Evolutionary conservation across 2,888 invertebrate species (phyloP).

Genomic region (Dolichomitus sp.): DNA sequence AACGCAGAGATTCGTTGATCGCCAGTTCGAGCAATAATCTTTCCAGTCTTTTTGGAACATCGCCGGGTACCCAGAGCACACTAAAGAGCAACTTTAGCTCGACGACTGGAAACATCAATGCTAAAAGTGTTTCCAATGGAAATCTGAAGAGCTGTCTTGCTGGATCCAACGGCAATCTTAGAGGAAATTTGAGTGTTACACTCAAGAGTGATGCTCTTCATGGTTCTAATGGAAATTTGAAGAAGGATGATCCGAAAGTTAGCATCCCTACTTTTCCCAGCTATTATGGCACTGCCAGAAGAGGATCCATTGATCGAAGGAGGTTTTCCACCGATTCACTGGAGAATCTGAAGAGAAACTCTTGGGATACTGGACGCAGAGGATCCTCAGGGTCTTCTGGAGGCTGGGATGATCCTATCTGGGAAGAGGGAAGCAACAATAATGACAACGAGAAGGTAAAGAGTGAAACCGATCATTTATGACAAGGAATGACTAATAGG

Average conservation of each 20-base stretch:
- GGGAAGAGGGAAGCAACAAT: conserved; percentile 87
- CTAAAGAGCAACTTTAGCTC: conserved; percentile 87
- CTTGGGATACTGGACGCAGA: conserved; percentile 90
- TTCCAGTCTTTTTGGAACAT: conserved; percentile 74
- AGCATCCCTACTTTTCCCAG: conserved; percentile 67
- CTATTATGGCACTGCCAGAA: conserved; percentile 80
- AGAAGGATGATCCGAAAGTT: conserved; percentile 75
- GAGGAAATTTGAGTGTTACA: conserved; percentile 81
- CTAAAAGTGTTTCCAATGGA: conserved; percentile 72
- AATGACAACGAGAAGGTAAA: conserved; percentile 63
- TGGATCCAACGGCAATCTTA: conserved; percentile 79
- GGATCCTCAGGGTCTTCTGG: conserved; percentile 89
- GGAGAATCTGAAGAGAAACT: conserved; percentile 90
- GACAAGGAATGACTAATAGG: neutral
- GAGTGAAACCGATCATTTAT: neutral
- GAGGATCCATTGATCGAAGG: conserved; percentile 86
- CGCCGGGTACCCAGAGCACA: conserved; percentile 78
- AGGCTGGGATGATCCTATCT: conserved; percentile 88
- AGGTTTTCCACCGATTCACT: conserved; percentile 91
- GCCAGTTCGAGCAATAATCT: conserved; percentile 69
- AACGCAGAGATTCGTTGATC: conserved; percentile 70
- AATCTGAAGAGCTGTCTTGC: conserved; percentile 81
- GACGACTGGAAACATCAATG: conserved; percentile 79
- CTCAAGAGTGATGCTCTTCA: conserved; percentile 79
- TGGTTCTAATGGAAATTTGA: conserved; percentile 77